phyloP scores from a whole-genome alignment of 2,113 vertebrate species.

The Phaetusa simplex region DNA sequence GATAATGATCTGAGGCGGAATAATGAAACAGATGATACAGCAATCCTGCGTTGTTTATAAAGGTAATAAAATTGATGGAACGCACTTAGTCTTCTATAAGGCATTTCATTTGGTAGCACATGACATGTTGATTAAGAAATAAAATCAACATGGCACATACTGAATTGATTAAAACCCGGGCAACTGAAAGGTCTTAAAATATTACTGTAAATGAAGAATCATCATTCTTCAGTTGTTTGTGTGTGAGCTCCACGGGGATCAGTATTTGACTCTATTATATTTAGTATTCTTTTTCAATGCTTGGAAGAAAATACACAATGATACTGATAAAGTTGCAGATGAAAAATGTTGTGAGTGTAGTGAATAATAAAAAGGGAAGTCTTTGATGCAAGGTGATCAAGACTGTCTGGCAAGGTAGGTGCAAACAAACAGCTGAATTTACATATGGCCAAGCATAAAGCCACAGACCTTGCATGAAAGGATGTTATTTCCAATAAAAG shows the following conservation, averaged over 20 bases:
- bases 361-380: neutral
- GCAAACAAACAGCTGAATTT: neutral
- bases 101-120: constrained; percentile 7
- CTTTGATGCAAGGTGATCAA: neutral
- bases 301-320: neutral
- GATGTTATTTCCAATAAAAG: neutral
- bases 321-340: neutral
- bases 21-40: constrained; percentile 9
- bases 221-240: neutral
- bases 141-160: neutral
- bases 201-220: neutral
- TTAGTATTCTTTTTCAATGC: neutral
- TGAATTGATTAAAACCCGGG: constrained; percentile 17
- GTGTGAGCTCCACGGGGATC: neutral
- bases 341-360: neutral
- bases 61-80: constrained; percentile 39
- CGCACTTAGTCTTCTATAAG: neutral
- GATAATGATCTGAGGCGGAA: neutral
- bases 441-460: neutral
- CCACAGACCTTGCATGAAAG: neutral
- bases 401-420: neutral
- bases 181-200: constrained; percentile 18
- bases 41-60: constrained; percentile 9
- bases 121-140: constrained; percentile 27
- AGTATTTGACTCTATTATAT: neutral